These are phyloP conservation scores for Sula dactylatra DNA, from an alignment of 2,113 vertebrate species.

Conservation along the genomic window DNA sequence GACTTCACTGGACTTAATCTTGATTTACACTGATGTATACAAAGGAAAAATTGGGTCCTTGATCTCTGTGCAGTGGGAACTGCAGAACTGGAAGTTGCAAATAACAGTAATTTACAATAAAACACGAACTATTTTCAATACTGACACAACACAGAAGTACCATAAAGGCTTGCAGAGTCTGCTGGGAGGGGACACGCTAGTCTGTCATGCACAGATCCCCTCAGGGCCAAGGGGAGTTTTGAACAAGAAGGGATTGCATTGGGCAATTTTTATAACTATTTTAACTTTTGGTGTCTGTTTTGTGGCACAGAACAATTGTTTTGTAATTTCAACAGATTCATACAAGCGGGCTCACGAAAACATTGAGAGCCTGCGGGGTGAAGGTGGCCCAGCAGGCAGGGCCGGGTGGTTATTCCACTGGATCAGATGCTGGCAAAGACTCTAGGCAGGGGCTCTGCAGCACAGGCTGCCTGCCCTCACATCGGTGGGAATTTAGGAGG, in stretches of 20 bases:
- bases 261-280: neutral
- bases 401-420: rapidly evolving
- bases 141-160: neutral
- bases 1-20: slow-evolving; percentile 19
- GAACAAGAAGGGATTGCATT: neutral
- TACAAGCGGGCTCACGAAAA: rapidly evolving
- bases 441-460: neutral
- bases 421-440: neutral
- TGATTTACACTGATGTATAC: neutral
- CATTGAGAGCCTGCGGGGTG: rapidly evolving
- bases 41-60: neutral
- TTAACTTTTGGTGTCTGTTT: neutral
- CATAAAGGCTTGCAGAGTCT: neutral
- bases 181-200: neutral
- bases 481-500: neutral
- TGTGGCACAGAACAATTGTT: neutral
- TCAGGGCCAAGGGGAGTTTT: neutral
- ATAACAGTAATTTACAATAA: neutral
- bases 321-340: neutral
- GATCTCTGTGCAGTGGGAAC: neutral
- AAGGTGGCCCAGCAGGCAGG: neutral
- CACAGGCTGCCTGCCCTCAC: neutral
- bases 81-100: neutral
- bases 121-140: neutral
- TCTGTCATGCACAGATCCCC: neutral